Evolutionary conservation across 2,888 invertebrate genomes (phyloP), one percentile per base, ranked within the genome.

Genomic region (Sisyra terminalis): DNA sequence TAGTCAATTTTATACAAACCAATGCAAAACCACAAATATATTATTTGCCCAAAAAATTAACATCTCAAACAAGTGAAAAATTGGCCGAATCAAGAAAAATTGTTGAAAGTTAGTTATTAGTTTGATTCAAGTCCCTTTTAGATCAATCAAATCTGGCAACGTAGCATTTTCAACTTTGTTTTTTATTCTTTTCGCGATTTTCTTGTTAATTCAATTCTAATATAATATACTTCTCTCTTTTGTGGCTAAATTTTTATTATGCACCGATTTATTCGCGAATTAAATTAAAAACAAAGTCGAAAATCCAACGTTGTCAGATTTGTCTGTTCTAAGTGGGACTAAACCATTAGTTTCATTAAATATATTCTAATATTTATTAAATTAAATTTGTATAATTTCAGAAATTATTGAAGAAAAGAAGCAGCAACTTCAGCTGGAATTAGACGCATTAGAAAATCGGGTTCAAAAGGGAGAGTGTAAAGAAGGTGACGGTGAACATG

Each of bases 21-120:
- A 84, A 83, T 59, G 65, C 84, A 0, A 83, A 83, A 54, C 96
- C 96, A 2, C 74, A 78, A 46, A 70, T 97, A 45, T 92, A 85
- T 65, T 97, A 83, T 70, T 61, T 84, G 52, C 96, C 96, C 0
- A 82, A 84, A 57, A 73, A 74, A 49, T 76, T 85, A 63, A 75
- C 77, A 38, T 71, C 75, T 3, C 74, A 74, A 47, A 75, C 78
- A 3, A 71, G 75, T 47, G 76, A 78, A 49, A 70, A 79, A 45
- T 61, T 84, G 40, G 66, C 65, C 14, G 70, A 73, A 18, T 78
- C 77, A 51, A 73, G 73, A 59, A 65, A 67, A 48, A 67, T 66
- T 49, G 67, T 79, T 54, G 73, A 76, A 61, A 75, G 78, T 79
- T 60, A 67, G 71, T 67, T 42, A 46, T 34, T 44, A 15, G 11